phyloP scores from a whole-genome alignment of 2,113 vertebrate species.

The Plectropomus leopardus region DNA sequence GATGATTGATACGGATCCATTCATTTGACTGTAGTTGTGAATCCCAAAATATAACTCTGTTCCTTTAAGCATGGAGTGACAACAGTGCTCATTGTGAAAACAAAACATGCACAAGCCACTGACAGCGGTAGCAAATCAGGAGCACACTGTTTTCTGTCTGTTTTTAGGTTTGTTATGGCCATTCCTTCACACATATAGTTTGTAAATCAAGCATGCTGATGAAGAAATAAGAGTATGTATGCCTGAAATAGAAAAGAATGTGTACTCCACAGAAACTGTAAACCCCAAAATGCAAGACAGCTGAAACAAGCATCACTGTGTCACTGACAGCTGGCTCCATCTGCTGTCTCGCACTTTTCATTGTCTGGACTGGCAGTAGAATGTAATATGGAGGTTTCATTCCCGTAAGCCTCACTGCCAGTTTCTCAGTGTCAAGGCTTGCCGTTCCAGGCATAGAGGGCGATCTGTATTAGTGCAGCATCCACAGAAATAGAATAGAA shows the following conservation, averaged over 20 bases:
- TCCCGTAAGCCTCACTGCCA: not conserved
- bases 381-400: not conserved
- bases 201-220: not conserved
- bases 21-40: not conserved
- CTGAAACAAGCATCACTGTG: not conserved
- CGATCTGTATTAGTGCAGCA: not conserved
- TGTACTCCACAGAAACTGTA: not conserved
- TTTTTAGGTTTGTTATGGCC: not conserved
- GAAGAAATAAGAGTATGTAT: not conserved
- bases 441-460: not conserved
- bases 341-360: constrained; percentile 27
- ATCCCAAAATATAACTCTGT: not conserved
- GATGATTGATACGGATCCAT: not conserved
- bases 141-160: not conserved
- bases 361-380: not conserved
- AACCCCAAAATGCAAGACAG: not conserved
- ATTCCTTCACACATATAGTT: not conserved
- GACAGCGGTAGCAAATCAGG: not conserved
- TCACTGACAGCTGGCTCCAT: constrained; percentile 15
- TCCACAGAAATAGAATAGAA: constrained; percentile 34
- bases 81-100: constrained; percentile 5
- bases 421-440: not conserved
- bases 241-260: not conserved
- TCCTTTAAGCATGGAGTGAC: not conserved
- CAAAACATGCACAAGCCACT: not conserved